Conservation (phyloP, 1,140 invertebrate species). For the Rhyacophila brunnea region DNA sequence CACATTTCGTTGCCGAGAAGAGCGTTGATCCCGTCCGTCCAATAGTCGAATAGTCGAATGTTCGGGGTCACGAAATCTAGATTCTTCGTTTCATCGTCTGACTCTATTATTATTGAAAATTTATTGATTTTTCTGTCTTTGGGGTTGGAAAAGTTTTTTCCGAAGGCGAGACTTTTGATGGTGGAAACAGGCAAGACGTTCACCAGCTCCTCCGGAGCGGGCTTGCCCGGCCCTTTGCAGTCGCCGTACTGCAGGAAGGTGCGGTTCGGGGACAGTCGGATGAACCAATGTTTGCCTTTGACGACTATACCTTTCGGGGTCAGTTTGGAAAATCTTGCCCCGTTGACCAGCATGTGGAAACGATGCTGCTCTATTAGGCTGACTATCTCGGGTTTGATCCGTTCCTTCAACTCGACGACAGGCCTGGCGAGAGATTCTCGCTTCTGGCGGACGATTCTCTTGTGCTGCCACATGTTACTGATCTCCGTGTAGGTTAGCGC, state of each 20-base stretch:
- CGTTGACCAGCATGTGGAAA: constrained; percentile 83
- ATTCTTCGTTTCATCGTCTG: constrained; percentile 63
- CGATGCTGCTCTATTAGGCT: constrained; percentile 88
- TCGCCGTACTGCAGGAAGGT: constrained; percentile 95
- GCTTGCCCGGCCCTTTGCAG: constrained; percentile 86
- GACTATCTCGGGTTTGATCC: constrained; percentile 88
- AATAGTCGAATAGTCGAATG: constrained; percentile 86
- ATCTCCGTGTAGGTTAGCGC: constrained; percentile 87
- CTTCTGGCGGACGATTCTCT: constrained; percentile 82
- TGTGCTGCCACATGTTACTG: constrained; percentile 86
- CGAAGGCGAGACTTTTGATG: constrained; percentile 79
- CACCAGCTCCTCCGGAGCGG: constrained; percentile 80
- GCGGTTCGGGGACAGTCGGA: constrained; percentile 86
- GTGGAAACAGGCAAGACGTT: constrained; percentile 87
- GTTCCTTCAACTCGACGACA: constrained; percentile 84
- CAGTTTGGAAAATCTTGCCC: constrained; percentile 89
- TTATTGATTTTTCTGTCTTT: constrained; percentile 78
- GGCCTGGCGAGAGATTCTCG: constrained; percentile 87
- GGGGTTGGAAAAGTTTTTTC: constrained; percentile 93
- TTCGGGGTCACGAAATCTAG: constrained; percentile 90
- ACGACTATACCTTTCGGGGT: constrained; percentile 73
- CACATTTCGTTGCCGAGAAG: constrained; percentile 84
- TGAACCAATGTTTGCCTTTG: constrained; percentile 95
- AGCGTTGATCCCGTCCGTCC: constrained; percentile 94
- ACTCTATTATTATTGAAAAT: constrained; percentile 83